Evolutionary conservation across 2,113 vertebrate genomes (phyloP), one percentile per base, ranked within the genome.

Genomic region (Equus quagga): DNA sequence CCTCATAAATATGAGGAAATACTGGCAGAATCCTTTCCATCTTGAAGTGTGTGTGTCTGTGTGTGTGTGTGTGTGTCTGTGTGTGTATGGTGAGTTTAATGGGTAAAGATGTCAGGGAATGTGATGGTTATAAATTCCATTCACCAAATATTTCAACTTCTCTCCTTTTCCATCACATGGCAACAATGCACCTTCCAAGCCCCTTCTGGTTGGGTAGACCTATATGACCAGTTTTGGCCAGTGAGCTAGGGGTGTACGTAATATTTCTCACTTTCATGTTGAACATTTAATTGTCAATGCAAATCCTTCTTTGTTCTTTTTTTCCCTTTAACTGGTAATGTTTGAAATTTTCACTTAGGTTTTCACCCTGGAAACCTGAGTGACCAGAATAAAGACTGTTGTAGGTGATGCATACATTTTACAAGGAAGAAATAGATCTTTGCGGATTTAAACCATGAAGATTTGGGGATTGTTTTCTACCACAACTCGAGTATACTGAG

Each of bases 141-240:
- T 67, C 10, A 76, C 44, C 18, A 51, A 84, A 67, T 67, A 67
- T 44, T 95, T 82, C 13, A 5, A 60, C 41, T 73, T 97, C 28
- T 82, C 26, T 72, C 28, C 9, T 54, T 6, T 62, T 82, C 28
- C 31, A 13, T 46, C 31, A 67, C 17, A 90, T 1, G 28, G 26
- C 15, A 81, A 44, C 0, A 1, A 7, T n/a, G 21, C 2, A 49
- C 18, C 6, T 75, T 90, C 60, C 11, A 36, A 21, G n/a, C 7
- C 44, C 41, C 14, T 21, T 23, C 18, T 51, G 9, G 7, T 14
- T 36, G 15, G 67, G 12, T 88, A 17, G 7, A 93, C 3, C 33
- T 18, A 0, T 60, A 12, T 24, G 11, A 85, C n/a, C 75, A 10
- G 15, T 44, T 84, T 85, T 80, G 26, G 12, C 6, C 5, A 60